Evolutionary conservation across 2,113 vertebrate genomes (phyloP), one percentile per base, ranked within the genome.

Genomic region (Prunella fulvescens): DNA sequence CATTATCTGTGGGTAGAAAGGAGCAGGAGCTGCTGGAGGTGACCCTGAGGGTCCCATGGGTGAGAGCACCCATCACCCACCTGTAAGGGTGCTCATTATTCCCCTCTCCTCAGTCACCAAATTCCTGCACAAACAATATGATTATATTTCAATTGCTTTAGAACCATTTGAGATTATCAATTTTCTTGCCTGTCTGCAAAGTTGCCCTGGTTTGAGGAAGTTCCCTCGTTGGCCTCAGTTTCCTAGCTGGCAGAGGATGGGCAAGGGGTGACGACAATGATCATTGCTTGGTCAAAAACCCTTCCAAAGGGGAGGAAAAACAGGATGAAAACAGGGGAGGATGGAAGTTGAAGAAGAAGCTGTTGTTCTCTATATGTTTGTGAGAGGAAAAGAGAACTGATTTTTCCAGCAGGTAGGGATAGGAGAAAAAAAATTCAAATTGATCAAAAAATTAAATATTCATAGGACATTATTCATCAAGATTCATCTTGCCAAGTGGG

Each of bases 401-500:
- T 96, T 96, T 96, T 96, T 97, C 89, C 71, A 96, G 96, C 94
- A 98, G 97, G 97, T 97, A 98, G 90, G 93, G 96, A 95, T 94
- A 77, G 51, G 87, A 95, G 95, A 87, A 12, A 79, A 96, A 97
- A 97, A 97, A 97, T 84, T 97, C 90, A 97, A 97, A 97, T 95
- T 98, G 97, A 98, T 98, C 97, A 97, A 96, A 97, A 98, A 98
- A 97, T 98, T 98, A 98, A 98, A 98, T 98, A 98, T 98, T 98
- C 98, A 98, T 98, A 97, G 97, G 97, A 96, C 97, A 97, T 98
- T 98, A 97, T 98, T 98, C 98, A 98, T 98, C 98, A 98, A 98
- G 98, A 98, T 98, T 98, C 98, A 97, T 98, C 97, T 97, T 97
- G 98, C 96, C 96, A 96, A 98, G 97, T 98, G 96, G 97, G 97